These are phyloP conservation scores for Cheilosia urbana DNA, from an alignment of 2,888 invertebrate species.

Conservation along the genomic window DNA sequence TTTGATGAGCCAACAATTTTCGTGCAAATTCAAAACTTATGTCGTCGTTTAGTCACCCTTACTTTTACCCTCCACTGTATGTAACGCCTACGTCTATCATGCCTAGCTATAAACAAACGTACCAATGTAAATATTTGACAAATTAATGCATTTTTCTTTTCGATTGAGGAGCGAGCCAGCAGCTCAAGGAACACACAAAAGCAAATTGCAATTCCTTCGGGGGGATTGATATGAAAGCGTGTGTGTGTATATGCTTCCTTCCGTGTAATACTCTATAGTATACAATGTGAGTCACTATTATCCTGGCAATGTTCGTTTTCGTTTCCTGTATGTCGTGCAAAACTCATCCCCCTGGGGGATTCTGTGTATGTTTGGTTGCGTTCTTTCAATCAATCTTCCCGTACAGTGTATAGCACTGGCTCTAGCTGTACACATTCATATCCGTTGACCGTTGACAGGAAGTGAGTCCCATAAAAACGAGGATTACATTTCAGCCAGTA, in stretches of 20 bases:
- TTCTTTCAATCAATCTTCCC: slow-evolving; percentile 59
- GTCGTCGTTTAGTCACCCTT: neutral
- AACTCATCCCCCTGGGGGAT: slow-evolving; percentile 58
- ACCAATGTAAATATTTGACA: slow-evolving; percentile 65
- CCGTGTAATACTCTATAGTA: slow-evolving; percentile 28
- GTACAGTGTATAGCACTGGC: slow-evolving; percentile 1
- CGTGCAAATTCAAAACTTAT: neutral
- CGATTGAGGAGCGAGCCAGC: slow-evolving; percentile 39
- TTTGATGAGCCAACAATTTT: no score
- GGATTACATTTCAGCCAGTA: neutral
- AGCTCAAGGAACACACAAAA: slow-evolving; percentile 32
- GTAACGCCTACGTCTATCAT: slow-evolving; percentile 12
- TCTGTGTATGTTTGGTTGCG: slow-evolving; percentile 27
- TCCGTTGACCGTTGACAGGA: slow-evolving; percentile 59
- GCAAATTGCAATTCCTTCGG: slow-evolving; percentile 68
- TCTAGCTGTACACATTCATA: slow-evolving; percentile 27
- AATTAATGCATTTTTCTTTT: slow-evolving; percentile 68
- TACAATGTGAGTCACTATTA: slow-evolving; percentile 48
- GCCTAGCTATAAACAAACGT: slow-evolving; percentile 35
- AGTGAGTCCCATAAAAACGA: slow-evolving; percentile 30
- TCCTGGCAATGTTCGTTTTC: slow-evolving; percentile 47
- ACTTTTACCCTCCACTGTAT: slow-evolving; percentile 14
- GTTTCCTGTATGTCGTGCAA: slow-evolving; percentile 44
- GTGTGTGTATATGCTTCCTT: slow-evolving; percentile 34
- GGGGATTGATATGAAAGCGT: slow-evolving; percentile 20